These are phyloP conservation scores for Trachelus tabidus DNA, from an alignment of 2,888 invertebrate species.

Conservation along the genomic window DNA sequence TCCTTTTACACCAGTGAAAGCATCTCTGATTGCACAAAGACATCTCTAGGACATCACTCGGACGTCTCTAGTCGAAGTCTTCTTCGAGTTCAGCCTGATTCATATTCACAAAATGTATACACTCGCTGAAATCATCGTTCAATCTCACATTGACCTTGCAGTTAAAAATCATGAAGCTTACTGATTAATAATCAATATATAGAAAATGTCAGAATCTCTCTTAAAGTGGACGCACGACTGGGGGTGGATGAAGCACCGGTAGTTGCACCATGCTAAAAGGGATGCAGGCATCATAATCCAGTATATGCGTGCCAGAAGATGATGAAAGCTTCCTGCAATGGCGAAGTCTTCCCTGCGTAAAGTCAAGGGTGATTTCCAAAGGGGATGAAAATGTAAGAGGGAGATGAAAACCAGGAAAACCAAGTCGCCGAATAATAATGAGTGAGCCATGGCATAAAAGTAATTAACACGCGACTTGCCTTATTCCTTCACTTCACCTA, in stretches of 20 bases:
- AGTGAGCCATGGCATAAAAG: conserved; percentile 17
- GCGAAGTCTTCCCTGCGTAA: neutral
- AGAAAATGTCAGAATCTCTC: neutral
- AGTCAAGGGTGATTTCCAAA: neutral
- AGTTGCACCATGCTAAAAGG: neutral
- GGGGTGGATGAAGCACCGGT: neutral
- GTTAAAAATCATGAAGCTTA: neutral
- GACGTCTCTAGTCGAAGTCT: no score
- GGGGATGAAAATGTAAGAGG: neutral
- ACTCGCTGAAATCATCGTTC: neutral
- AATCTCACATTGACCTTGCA: neutral
- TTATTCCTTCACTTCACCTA: neutral
- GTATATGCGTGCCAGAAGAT: neutral
- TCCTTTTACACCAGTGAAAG: neutral
- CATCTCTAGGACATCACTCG: no score
- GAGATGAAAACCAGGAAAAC: neutral
- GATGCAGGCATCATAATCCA: neutral
- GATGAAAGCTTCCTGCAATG: neutral
- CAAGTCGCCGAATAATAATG: conserved; percentile 14
- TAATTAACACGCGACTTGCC: conserved; percentile 10
- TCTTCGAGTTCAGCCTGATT: no score
- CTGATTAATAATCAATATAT: neutral
- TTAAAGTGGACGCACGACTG: neutral
- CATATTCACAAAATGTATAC: no score
- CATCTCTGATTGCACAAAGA: neutral